Evolutionary conservation across 2,888 invertebrate genomes (phyloP).

Genomic region (Oligia fasciuncula): DNA sequence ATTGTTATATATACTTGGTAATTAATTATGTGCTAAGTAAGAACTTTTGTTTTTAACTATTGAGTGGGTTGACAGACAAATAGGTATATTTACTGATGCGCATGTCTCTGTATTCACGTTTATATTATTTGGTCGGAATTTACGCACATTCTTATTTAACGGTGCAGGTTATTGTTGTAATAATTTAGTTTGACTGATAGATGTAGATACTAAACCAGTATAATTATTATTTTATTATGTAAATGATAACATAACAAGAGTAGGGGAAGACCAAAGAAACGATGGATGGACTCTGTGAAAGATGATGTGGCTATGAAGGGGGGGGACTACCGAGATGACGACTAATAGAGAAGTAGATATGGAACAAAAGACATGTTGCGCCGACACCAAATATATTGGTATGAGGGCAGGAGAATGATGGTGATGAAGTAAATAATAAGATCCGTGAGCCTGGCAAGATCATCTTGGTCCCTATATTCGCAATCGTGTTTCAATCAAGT

Average conservation of each 20-base stretch:
- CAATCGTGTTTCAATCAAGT: conserved; percentile 1
- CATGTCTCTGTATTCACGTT: neutral
- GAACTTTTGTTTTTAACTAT: conserved; percentile 1
- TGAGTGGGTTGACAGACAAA: neutral
- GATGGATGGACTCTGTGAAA: neutral
- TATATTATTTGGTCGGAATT: neutral
- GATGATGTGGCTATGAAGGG: neutral
- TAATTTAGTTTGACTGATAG: neutral
- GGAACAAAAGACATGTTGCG: neutral
- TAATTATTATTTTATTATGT: neutral
- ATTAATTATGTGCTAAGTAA: neutral
- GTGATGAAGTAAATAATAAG: neutral
- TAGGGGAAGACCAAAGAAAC: neutral
- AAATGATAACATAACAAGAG: neutral
- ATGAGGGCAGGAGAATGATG: neutral
- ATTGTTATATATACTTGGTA: neutral
- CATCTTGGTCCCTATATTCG: neutral
- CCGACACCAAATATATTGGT: neutral
- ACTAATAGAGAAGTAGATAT: neutral
- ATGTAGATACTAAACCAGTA: neutral
- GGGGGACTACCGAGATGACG: neutral
- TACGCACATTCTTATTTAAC: neutral
- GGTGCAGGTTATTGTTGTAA: neutral
- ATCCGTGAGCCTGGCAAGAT: neutral
- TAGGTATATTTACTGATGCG: neutral